Conservation (phyloP, 2,888 invertebrate genomes). For the Drosophila robusta region DNA sequence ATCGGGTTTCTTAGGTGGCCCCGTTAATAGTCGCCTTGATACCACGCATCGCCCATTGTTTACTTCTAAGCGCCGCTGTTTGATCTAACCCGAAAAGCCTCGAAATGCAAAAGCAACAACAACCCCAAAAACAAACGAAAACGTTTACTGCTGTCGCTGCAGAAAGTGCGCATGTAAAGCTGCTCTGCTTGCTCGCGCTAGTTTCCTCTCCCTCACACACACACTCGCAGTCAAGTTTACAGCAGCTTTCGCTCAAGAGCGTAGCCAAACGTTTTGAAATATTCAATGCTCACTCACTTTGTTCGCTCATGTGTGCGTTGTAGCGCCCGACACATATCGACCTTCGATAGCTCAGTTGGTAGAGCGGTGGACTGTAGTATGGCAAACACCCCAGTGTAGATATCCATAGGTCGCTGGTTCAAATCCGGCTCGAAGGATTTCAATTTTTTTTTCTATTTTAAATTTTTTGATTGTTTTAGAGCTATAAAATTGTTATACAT, state of each 20-base stretch:
- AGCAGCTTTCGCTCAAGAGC: constrained; percentile 31
- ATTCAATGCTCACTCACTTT: constrained; percentile 8
- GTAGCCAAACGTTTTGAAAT: constrained; percentile 38
- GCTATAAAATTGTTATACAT: neutral
- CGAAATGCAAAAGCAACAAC: constrained; percentile 17
- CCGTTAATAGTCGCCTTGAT: constrained; percentile 55
- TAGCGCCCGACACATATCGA: constrained; percentile 22
- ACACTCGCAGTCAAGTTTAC: neutral
- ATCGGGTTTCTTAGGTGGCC: constrained; percentile 62
- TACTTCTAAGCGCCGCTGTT: constrained; percentile 50
- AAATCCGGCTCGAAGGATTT: constrained; percentile 83
- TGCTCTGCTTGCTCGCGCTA: constrained; percentile 7
- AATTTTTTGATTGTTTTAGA: neutral
- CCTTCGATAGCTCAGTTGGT: constrained; percentile 84
- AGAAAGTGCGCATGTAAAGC: constrained; percentile 32
- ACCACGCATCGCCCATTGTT: constrained; percentile 42
- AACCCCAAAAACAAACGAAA: neutral
- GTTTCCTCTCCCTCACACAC: constrained; percentile 1
- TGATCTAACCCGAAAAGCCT: constrained; percentile 45
- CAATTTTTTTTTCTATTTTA: constrained; percentile 32
- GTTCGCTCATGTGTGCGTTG: constrained; percentile 25
- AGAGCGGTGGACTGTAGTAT: constrained; percentile 83
- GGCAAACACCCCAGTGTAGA: constrained; percentile 35
- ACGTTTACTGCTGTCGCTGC: constrained; percentile 39
- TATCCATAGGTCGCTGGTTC: constrained; percentile 84